Base-by-base conservation (phyloP, 2,797 vertebrate species). In the Peromyscus nudipes region DNA sequence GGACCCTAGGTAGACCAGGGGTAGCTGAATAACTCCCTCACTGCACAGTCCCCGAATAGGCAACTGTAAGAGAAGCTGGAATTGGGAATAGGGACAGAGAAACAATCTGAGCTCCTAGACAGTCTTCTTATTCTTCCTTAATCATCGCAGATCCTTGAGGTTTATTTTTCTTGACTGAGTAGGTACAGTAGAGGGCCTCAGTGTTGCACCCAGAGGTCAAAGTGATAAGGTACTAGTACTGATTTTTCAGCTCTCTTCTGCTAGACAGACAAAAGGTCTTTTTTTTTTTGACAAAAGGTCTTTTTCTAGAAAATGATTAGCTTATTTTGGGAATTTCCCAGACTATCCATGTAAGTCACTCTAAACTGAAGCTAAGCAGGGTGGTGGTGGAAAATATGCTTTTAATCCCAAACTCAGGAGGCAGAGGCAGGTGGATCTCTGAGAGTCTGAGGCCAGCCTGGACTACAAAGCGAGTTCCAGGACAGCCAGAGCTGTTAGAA, bases 271-370 rank as follows among this genome's bases (percentile, higher is more conserved):
- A 57, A 73, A 65, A 55, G 37, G 46, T 87, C 29, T 86, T 93
- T 85, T 90, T 90, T n/a, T n/a, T n/a, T n/a, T n/a, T n/a, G 31
- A 65, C 17, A 57, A 73, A 65, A 55, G 37, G 46, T 87, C 29
- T 86, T 93, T 85, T 90, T 90, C 17, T 57, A 49, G 46, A 81
- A 57, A 57, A 57, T 80, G 57, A 75, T 13, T 89, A 86, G 55
- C 43, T 73, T 29, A 96, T 67, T 75, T 21, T 80, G 46, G 46
- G 64, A 37, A 55, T 57, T 92, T 64, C 57, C 52, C 62, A 52
- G 62, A 84, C 19, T 75, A 31, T 84, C 23, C 9, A 79, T 1
- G 19, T 82, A 69, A 92, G n/a, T 37, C 21, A 17, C 23, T 94
- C 65, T 46, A 21, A 11, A 86, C 40, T 64, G 87, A 86, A 57